A percentile compares a stretch with the other conserved stretches of the same genome.
Evolutionary conservation across 2,888 invertebrate species (phyloP).

Genomic region (Onchidella celtica): DNA sequence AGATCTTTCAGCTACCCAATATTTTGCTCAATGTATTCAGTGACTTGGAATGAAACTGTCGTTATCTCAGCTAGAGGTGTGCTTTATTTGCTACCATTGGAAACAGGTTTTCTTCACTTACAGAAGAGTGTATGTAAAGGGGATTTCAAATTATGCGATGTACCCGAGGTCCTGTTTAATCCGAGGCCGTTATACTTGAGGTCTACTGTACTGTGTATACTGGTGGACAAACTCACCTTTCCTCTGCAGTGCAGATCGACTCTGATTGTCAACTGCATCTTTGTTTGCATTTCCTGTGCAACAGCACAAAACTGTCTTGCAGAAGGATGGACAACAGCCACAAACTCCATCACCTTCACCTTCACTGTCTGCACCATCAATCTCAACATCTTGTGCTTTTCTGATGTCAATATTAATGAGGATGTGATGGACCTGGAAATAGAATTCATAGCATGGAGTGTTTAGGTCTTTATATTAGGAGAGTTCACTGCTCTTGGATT

Average conservation of each 20-base stretch:
- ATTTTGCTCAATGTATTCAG: no score
- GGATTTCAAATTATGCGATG: no score
- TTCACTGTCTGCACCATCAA: conserved; percentile 55
- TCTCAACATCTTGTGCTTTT: conserved; percentile 59
- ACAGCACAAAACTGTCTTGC: background rate
- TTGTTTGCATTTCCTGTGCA: background rate
- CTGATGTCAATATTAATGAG: conserved; percentile 77
- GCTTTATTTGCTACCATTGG: no score
- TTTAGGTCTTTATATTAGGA: background rate
- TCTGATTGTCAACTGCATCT: background rate
- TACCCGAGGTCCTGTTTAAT: no score
- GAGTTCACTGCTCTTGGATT: no score
- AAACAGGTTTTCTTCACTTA: no score
- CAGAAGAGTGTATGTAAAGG: no score
- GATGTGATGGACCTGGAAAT: conserved; percentile 74
- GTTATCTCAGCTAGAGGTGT: no score
- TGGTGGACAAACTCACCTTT: conserved; percentile 46
- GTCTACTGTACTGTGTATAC: no score
- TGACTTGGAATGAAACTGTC: no score
- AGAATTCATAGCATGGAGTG: background rate
- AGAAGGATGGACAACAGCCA: background rate
- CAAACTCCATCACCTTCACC: conserved; percentile 26
- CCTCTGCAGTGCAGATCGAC: conserved; percentile 30
- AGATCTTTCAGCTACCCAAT: no score
- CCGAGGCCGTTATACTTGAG: no score